Evolutionary conservation across 2,113 vertebrate species (phyloP), one percentile per base, ranked within the genome.

Genomic region (Crotophaga sulcirostris): DNA sequence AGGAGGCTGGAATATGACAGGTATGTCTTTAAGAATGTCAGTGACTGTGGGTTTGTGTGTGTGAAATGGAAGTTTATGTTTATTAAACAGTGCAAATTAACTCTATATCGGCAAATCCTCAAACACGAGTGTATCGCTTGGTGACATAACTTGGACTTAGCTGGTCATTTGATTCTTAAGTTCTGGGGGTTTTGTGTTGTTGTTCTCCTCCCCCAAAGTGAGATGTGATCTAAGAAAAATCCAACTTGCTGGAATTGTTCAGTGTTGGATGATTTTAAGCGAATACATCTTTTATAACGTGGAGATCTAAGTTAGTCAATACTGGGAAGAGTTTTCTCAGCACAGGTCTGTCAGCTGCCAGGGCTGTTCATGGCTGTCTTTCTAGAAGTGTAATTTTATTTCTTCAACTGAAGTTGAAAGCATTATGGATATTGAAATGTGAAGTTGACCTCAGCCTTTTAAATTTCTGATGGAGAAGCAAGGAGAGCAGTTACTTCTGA

Each of bases 1-100:
- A 98, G 97, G 97, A 98, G 98, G 42, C 55, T 99, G 94, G 99
- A 99, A 31, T 99, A 99, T 55, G 99, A 99, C 87, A 99, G 99
- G 99, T 99, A 94, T 54, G 89, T 54, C 76, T 31, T 31, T 63
- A 52, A 11, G 56, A 80, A 33, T 15, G 11, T 1, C 19, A 34
- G 12, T 2, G 7, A 15, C 24, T 51, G 45, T 14, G 28, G 36
- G 4, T 17, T 21, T 34, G 16, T 17, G 6, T 38, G 19, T 7
- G 16, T 25, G 38, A 29, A 17, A 11, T 6, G 51, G 24, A 16
- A 16, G 20, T 11, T 54, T 63, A 56, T 10, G 6, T 23, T 64
- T 47, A 26, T 55, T 51, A 5, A 52, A 51, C 36, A 16, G 23
- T 21, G 78, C 29, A 31, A 24, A 63, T 60, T 38, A 55, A 59